Conservation (phyloP, 2,797 vertebrate species). For the Melanogrammus aeglefinus region DNA sequence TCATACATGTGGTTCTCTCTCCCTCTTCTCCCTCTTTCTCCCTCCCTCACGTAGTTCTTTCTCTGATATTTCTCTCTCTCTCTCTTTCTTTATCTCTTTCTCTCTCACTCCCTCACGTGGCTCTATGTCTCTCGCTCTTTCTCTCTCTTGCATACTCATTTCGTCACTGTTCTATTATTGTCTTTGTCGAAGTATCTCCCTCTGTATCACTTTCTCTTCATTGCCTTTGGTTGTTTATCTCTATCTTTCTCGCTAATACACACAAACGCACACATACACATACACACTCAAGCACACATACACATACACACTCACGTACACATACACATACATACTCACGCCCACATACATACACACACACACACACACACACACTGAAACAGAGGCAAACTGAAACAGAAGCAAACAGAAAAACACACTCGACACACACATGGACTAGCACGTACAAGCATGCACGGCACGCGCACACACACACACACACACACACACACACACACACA, state of each 20-base stretch:
- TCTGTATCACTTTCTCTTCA: background rate
- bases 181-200: background rate
- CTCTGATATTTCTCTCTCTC: constrained; percentile 25
- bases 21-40: background rate
- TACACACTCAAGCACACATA: background rate
- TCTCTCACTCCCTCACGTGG: background rate
- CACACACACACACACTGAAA: constrained; percentile 12
- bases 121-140: constrained; percentile 1
- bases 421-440: constrained; percentile 5
- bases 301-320: background rate
- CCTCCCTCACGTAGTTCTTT: background rate
- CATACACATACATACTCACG: constrained; percentile 15
- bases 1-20: no score
- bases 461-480: background rate
- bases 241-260: background rate
- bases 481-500: background rate
- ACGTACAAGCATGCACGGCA: constrained; percentile 3
- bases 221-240: no score
- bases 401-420: no score
- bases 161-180: no score
- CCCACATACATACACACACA: constrained; percentile 14
- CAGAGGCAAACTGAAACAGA: no score
- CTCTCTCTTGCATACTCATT: background rate
- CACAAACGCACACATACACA: background rate
- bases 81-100: background rate